Evolutionary conservation across 2,797 vertebrate genomes (phyloP).

Genomic region (Onychomys torridus): DNA sequence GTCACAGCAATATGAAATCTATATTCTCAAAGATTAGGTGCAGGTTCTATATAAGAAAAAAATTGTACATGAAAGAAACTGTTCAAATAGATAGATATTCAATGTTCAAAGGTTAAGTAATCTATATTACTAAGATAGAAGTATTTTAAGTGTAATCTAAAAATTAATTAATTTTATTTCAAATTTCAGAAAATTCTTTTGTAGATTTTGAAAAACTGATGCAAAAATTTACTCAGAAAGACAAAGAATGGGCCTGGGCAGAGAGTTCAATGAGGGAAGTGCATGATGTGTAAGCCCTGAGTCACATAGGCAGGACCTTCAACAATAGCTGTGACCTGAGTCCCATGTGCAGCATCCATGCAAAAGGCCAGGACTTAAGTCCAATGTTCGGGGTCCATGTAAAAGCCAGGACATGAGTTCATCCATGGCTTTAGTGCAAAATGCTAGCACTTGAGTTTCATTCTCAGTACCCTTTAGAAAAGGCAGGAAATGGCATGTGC

Average conservation of each 20-base stretch:
- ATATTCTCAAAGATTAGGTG: not conserved
- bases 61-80: not conserved
- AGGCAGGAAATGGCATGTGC: not conserved
- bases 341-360: not conserved
- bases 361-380: not conserved
- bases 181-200: not conserved
- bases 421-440: not conserved
- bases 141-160: not conserved
- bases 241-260: not conserved
- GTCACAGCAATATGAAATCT: not conserved
- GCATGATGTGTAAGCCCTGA: not conserved
- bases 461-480: no score
- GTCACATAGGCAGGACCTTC: not conserved
- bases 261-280: not conserved
- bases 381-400: not conserved
- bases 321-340: not conserved
- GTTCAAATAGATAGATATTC: not conserved
- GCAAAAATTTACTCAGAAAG: constrained; percentile 13
- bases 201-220: not conserved
- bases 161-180: not conserved
- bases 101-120: not conserved
- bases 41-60: not conserved
- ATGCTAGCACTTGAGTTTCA: not conserved
- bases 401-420: not conserved
- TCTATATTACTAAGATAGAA: not conserved